Evolutionary conservation across 2,113 vertebrate species (phyloP), one percentile per base, ranked within the genome.

Genomic region (Nannobrachium achirus): DNA sequence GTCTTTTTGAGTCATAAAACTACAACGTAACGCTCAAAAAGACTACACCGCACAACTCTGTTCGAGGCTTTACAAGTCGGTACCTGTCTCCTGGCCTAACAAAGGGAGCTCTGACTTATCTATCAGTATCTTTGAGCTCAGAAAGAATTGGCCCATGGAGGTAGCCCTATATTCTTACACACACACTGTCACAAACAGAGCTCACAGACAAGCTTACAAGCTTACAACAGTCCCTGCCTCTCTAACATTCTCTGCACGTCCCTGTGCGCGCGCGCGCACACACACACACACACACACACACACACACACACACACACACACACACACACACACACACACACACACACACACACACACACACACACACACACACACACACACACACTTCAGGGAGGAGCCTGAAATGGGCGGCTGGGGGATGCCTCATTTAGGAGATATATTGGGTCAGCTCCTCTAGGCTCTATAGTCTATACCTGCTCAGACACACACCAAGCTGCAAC

Each of bases 371-470:
- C n/a, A n/a, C n/a, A n/a, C n/a, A n/a, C n/a, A n/a, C 19, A 11
- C 8, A 4, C 20, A 7, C 25, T 33, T 13, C 11, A 16, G 45
- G 16, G 44, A 14, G 20, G 13, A 0, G 8, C 46, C 44, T 58
- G 53, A 1, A 3, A 33, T 33, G 15, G 60, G 58, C 13, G 57
- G 15, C 4, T 18, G 71, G 48, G 49, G n/a, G 59, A 18, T 40
- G 19, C 33, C n/a, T 8, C 25, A 14, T 20, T 20, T 51, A 55
- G 8, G 76, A 71, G 51, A 81, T 90, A 89, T 79, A 91, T 55
- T 33, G 20, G 2, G 52, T 20, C 7, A n/a, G 25, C 25, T 33
- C 8, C 33, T 16, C 25, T 25, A 6, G 5, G 2, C 44, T 38
- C 7, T 14, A 9, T 1, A 40, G 74, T 20, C 39, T 52, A 9